Conservation (phyloP, 2,113 vertebrate genomes). For the Pogonocichla stellata region DNA sequence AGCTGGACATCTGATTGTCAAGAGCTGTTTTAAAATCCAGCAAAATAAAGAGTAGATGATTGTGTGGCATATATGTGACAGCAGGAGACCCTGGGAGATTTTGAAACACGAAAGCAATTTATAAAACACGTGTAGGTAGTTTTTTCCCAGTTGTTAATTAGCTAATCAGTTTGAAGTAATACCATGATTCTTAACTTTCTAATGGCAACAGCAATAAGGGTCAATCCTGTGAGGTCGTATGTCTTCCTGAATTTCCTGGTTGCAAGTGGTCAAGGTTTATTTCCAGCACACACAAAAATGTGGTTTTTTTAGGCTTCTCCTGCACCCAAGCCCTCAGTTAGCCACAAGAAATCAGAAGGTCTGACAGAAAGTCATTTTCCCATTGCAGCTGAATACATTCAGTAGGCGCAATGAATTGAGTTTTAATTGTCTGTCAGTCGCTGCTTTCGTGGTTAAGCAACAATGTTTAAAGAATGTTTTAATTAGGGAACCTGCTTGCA, state of each 20-base stretch:
- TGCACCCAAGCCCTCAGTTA: neutral
- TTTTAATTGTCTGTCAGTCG: conserved; percentile 5
- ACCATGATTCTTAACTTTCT: neutral
- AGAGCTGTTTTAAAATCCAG: neutral
- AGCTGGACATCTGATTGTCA: neutral
- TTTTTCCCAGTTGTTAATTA: neutral
- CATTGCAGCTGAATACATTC: rapidly evolving
- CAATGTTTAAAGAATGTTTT: neutral
- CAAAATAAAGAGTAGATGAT: neutral
- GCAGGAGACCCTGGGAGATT: neutral
- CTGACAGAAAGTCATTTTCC: neutral
- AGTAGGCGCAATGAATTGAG: neutral
- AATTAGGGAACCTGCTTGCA: neutral
- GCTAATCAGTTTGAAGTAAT: neutral
- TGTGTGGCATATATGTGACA: neutral
- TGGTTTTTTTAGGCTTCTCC: neutral
- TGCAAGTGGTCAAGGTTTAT: neutral
- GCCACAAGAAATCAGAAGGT: neutral
- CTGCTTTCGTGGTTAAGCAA: neutral
- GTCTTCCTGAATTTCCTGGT: neutral
- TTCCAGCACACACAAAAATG: neutral
- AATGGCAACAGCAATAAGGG: neutral
- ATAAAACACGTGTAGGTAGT: neutral
- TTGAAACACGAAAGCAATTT: neutral
- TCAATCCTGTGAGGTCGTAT: neutral